phyloP scores from a whole-genome alignment of 23 tunicate genomes.

The Corella eumyota region DNA sequence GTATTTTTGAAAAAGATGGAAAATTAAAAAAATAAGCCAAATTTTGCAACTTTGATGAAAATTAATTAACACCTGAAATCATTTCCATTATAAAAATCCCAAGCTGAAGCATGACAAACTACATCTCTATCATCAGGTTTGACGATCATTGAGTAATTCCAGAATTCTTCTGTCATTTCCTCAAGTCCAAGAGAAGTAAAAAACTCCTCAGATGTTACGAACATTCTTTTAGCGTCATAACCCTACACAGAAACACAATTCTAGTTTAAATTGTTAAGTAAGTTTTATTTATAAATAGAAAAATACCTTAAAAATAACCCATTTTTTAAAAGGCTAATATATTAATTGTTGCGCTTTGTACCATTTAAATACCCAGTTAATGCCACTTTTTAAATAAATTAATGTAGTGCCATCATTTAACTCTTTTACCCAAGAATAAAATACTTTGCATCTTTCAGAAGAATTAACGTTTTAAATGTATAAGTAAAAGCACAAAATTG shows the following conservation, averaged over 20 bases:
- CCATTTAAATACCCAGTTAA: too few relatives aligned
- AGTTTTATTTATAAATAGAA: not conserved
- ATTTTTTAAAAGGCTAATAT: too few relatives aligned
- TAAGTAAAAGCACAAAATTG: too few relatives aligned
- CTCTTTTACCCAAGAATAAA: too few relatives aligned
- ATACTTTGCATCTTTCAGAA: too few relatives aligned
- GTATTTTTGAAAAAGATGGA: too few relatives aligned
- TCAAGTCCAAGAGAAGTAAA: conserved; percentile 66
- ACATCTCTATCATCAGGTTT: conserved; percentile 81
- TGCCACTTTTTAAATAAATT: too few relatives aligned
- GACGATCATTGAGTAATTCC: conserved; percentile 70
- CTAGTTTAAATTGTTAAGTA: not conserved
- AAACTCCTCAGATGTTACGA: conserved; percentile 79
- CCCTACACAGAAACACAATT: conserved; percentile 30
- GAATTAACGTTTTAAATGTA: too few relatives aligned
- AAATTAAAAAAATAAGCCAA: too few relatives aligned
- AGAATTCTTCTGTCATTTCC: conserved; percentile 82
- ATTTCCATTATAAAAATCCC: conserved; percentile 88
- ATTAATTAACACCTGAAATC: conserved; percentile 99
- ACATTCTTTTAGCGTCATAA: conserved; percentile 71
- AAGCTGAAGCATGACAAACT: conserved; percentile 98
- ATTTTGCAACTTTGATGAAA: too few relatives aligned
- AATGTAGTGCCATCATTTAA: too few relatives aligned
- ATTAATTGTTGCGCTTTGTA: too few relatives aligned
- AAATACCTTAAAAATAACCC: not conserved